These are phyloP conservation scores for Nycticorax nycticorax DNA, from an alignment of 2,113 vertebrate species.

Conservation along the genomic window DNA sequence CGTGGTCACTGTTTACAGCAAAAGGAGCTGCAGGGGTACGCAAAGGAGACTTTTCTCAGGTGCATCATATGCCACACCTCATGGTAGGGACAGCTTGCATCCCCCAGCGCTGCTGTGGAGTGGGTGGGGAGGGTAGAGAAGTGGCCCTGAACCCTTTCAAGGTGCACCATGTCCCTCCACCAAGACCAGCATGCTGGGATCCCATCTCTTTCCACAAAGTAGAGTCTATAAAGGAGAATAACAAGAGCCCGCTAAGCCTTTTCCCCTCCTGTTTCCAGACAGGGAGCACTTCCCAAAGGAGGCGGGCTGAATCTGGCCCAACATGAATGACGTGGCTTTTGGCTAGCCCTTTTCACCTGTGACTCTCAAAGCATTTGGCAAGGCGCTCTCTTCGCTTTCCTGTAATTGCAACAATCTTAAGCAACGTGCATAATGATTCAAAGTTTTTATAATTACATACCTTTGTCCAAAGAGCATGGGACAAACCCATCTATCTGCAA, in stretches of 20 bases:
- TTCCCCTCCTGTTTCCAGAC: neutral
- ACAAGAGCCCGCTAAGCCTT: neutral
- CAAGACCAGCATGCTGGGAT: neutral
- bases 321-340: neutral
- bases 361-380: slow-evolving; percentile 40
- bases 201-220: neutral
- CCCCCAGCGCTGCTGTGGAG: neutral
- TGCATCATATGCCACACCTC: neutral
- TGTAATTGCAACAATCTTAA: neutral
- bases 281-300: neutral
- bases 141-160: neutral
- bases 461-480: neutral
- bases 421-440: neutral
- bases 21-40: neutral
- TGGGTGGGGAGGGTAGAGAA: neutral
- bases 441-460: neutral
- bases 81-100: neutral
- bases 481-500: neutral
- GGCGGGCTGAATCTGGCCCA: neutral
- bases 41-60: neutral
- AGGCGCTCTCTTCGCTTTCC: neutral
- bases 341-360: neutral
- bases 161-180: neutral
- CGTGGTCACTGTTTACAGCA: neutral
- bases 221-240: neutral